Evolutionary conservation across 2,797 vertebrate species (phyloP), one percentile per base, ranked within the genome.

Genomic region (Aratinga solstitialis): DNA sequence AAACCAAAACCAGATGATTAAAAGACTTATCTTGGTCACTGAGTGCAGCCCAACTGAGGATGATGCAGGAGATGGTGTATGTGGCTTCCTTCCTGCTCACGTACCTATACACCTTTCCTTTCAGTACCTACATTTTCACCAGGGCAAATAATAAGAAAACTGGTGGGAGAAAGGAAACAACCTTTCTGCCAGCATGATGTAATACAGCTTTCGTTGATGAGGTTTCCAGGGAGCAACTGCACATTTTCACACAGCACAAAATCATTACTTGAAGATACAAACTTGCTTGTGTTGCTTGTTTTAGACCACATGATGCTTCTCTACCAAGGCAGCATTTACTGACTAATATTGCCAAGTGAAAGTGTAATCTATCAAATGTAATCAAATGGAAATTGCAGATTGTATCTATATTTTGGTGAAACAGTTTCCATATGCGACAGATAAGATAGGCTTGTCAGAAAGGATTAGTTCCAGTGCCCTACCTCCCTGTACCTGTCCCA

Each of bases 381-480:
- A 86, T 80, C 80, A 88, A 66, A 82, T 66, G 42, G 77, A 81
- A 80, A 79, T 87, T 75, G 87, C 80, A 92, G 84, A 36, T 42
- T 69, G 13, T 36, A 30, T 66, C 58, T 43, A 3, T 22, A 75
- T 85, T 89, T 82, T 50, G 24, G 51, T 81, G 63, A 74, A 78
- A 68, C 8, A 13, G 26, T 53, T 91, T 66, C 73, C 38, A 45
- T 11, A 50, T 20, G 19, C 0, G 0, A 42, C 47, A 89, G 80
- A 61, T 75, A 53, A 77, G 43, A 71, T 4, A 67, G 43, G 23
- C 54, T 72, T 91, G 67, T 94, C 84, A 90, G 71, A 79, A 92
- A 61, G 29, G 50, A 89, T 89, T 81, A 56, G 21, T 87, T 78
- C 62, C 42, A 42, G 12, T 58, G 26, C 56, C n/a, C 18, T 62